Evolutionary conservation across 2,888 invertebrate species (phyloP).

Genomic region (Clitarchus hookeri): DNA sequence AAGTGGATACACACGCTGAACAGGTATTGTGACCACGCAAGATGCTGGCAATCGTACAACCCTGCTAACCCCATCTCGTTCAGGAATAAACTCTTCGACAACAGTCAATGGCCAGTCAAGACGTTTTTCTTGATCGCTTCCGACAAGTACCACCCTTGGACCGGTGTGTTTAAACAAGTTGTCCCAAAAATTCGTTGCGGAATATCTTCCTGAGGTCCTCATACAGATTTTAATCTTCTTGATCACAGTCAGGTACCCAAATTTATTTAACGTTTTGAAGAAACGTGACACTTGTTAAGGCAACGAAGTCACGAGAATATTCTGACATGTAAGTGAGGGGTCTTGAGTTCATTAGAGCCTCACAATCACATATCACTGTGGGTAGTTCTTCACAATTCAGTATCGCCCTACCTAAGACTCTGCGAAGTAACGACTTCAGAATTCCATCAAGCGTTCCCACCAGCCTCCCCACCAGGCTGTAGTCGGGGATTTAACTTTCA

Average conservation of each 20-base stretch:
- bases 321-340: slow-evolving; percentile 49
- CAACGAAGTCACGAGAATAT: slow-evolving; percentile 40
- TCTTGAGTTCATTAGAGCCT: slow-evolving; percentile 50
- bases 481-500: slow-evolving; percentile 50
- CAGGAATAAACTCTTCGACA: not conserved
- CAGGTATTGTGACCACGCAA: not conserved
- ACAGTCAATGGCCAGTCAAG: not conserved
- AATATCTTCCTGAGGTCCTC: not conserved
- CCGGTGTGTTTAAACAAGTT: not conserved
- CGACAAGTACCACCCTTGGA: not conserved
- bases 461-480: slow-evolving; percentile 55
- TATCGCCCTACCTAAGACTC: slow-evolving; percentile 49
- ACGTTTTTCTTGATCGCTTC: not conserved
- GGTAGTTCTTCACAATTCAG: slow-evolving; percentile 47
- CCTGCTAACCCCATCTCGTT: not conserved
- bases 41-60: not conserved
- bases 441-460: slow-evolving; percentile 52
- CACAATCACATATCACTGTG: slow-evolving; percentile 49
- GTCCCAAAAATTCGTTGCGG: not conserved
- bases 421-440: slow-evolving; percentile 50
- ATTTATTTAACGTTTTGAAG: not conserved
- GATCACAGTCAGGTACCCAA: not conserved
- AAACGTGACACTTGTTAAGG: not conserved
- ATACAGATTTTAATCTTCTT: not conserved
- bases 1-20: not conserved